Evolutionary conservation across 2,888 invertebrate species (phyloP), one percentile per base, ranked within the genome.

Genomic region (Scaptodrosophila latifasciaeformis): DNA sequence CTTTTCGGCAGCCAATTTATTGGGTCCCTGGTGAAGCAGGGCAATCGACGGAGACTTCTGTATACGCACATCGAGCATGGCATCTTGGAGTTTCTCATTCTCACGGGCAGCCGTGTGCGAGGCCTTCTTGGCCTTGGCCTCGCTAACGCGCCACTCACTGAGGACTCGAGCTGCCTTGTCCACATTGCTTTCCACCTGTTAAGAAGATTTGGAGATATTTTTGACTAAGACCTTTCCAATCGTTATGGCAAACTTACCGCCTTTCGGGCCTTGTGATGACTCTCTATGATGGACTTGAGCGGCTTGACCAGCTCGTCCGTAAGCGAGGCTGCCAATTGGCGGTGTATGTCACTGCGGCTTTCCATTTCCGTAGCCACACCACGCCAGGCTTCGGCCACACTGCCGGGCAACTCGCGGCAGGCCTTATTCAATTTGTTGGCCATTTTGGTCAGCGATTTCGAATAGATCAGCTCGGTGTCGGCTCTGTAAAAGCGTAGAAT

Each of bases 301-400:
- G 97, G 97, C 87, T 96, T 95, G 19, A 95, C 94, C 59, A 97
- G 90, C 84, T 97, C 96, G 69, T 97, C 97, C 56, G 92, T 88
- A 35, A 97, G 87, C 31, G 93, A 91, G 66, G 89, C 90, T 53
- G 94, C 92, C 86, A 95, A 90, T 83, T 92, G 91, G 83, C 95
- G 91, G 88, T 97, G 97, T 49, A 94, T 91, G 84, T 97, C 96
- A 29, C 96, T 93, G 77, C 96, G 93, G 65, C 93, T 91, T 86
- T 97, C 97, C 92, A 97, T 93, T 87, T 96, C 96, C n/a, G 92
- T 88, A 46, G 95, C 96, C 58, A 96, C 95, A 65, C 93, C 91
- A 86, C 94, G 93, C 96, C 96, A 97, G 49, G 96, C 95, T 74
- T 96, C 94, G 68, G 94, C 92, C 71, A 96, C 90, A 45, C 93